Conservation (phyloP, 2,113 vertebrate genomes). For the Zosterops borbonicus region DNA sequence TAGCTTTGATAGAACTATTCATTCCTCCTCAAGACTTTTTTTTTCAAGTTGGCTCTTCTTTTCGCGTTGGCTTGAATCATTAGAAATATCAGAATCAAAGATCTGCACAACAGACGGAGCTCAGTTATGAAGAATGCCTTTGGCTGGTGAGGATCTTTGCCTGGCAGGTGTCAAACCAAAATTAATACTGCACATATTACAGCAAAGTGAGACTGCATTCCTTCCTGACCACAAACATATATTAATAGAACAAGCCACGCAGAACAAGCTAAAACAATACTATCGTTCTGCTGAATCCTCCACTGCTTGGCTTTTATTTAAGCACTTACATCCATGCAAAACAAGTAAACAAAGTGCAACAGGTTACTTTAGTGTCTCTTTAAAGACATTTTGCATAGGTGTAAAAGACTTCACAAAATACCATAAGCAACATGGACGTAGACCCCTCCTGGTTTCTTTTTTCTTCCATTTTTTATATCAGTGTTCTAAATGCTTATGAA, state of each 20-base stretch:
- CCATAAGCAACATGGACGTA: background rate
- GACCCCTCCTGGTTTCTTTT: background rate
- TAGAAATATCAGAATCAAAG: constrained; percentile 22
- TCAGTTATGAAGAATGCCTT: background rate
- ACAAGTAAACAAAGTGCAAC: background rate
- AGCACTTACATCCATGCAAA: background rate
- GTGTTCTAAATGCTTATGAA: background rate
- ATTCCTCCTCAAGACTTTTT: background rate
- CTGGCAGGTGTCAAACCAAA: constrained; percentile 65
- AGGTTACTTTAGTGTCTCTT: background rate
- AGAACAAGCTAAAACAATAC: constrained; percentile 33
- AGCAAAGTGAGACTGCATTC: background rate
- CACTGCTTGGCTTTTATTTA: background rate
- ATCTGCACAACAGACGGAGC: constrained; percentile 30
- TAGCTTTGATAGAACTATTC: background rate
- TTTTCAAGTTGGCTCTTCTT: background rate
- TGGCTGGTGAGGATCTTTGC: constrained; percentile 28
- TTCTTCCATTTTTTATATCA: background rate
- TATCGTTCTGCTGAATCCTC: constrained; percentile 8
- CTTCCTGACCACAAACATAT: constrained; percentile 34
- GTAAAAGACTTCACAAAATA: background rate
- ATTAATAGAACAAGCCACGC: constrained; percentile 54
- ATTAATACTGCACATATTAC: constrained; percentile 55
- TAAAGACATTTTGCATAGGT: background rate
- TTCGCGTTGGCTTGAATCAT: background rate